A percentile compares a stretch with the other conserved stretches of the same genome.
Conservation (phyloP, 2,888 invertebrate species). For the Pristionchus entomophagus region DNA sequence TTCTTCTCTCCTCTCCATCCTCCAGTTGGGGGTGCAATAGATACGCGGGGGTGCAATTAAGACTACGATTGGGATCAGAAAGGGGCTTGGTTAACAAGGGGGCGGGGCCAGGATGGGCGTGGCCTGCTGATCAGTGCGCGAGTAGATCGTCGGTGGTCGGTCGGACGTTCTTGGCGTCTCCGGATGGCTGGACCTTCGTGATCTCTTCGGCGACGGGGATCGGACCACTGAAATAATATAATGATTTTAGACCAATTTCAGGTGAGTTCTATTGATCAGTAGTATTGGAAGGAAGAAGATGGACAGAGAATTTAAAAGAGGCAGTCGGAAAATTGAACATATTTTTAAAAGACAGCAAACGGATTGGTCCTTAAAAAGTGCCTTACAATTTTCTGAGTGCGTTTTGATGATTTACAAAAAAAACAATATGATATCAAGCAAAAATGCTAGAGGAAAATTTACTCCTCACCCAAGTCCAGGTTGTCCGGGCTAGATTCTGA, state of each 20-base stretch:
- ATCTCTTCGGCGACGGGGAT: constrained; percentile 75
- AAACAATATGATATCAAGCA: no score
- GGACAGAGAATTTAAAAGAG: no score
- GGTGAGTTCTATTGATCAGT: no score
- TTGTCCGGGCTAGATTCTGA: constrained; percentile 69
- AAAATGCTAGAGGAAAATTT: no score
- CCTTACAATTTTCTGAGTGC: no score
- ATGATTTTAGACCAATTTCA: no score
- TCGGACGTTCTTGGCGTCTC: constrained; percentile 49
- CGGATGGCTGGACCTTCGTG: constrained; percentile 70
- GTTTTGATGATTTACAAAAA: no score
- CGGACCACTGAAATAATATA: no score
- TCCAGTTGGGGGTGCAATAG: not conserved
- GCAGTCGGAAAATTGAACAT: no score
- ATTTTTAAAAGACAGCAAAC: no score
- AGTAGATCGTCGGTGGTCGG: constrained; percentile 49
- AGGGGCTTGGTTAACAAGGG: not conserved
- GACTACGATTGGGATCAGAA: not conserved
- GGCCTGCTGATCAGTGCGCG: constrained; percentile 42
- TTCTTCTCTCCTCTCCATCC: constrained; percentile 26
- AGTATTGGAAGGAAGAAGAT: no score
- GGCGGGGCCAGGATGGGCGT: not conserved
- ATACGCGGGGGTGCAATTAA: not conserved
- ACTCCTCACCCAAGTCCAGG: constrained; percentile 37
- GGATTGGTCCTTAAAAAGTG: no score